These are phyloP conservation scores for Channa argus DNA, from an alignment of 2,113 vertebrate genomes.

Conservation along the genomic window DNA sequence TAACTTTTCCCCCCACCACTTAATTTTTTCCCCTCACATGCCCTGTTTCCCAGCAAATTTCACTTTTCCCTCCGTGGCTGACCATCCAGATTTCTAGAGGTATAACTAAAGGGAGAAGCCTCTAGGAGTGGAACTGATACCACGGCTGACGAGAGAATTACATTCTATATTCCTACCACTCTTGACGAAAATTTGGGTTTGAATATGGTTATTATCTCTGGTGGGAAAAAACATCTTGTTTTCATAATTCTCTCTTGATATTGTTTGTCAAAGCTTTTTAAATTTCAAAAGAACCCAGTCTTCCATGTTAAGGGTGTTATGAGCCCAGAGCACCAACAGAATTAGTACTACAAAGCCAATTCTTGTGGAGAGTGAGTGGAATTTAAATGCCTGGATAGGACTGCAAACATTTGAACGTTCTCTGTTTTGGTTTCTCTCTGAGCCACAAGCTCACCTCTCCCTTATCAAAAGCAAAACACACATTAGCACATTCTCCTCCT, in stretches of 20 bases:
- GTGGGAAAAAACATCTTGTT: slow-evolving; percentile 5
- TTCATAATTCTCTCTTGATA: slow-evolving; percentile 50
- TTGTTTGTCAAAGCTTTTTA: slow-evolving; percentile 52
- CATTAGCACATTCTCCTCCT: slow-evolving; percentile 21
- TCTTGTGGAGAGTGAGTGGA: slow-evolving; percentile 29
- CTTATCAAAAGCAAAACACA: slow-evolving; percentile 57
- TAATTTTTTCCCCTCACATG: not conserved
- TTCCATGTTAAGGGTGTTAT: slow-evolving; percentile 46
- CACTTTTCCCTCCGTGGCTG: slow-evolving; percentile 21
- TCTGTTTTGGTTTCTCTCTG: slow-evolving; percentile 6
- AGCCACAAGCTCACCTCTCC: slow-evolving; percentile 38
- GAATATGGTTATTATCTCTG: not conserved
- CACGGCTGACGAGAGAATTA: slow-evolving; percentile 9
- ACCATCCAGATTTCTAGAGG: slow-evolving; percentile 51
- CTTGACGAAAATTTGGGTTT: slow-evolving; percentile 7
- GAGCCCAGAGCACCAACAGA: slow-evolving; percentile 48
- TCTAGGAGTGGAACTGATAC: slow-evolving; percentile 20
- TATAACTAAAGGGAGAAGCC: slow-evolving; percentile 45
- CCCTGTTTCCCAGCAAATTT: slow-evolving; percentile 5
- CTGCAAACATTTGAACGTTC: slow-evolving; percentile 29
- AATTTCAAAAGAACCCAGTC: slow-evolving; percentile 44
- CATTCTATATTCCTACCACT: not conserved
- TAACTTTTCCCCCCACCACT: not conserved
- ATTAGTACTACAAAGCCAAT: slow-evolving; percentile 59
- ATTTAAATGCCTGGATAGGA: slow-evolving; percentile 52